Evolutionary conservation across 2,797 vertebrate species (phyloP), one percentile per base, ranked within the genome.

Genomic region (Notolabrus celidotus): DNA sequence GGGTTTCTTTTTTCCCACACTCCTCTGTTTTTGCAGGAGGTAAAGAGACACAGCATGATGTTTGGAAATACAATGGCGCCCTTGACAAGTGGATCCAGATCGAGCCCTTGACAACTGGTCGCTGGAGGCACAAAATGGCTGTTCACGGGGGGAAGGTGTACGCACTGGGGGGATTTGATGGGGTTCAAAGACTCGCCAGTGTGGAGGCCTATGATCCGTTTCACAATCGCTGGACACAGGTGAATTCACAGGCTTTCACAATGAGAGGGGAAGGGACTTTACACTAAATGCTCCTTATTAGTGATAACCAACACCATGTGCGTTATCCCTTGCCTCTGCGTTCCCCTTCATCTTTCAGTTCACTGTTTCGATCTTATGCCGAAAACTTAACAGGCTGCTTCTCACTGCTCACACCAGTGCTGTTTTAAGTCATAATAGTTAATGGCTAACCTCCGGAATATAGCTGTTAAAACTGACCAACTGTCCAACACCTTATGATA

Each of bases 121-220:
- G 98, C 68, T 99, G 97, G 97, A 96, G 98, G 79, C 98, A 99
- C 90, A 99, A 99, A 88, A 99, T 99, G 98, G 96, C 95, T 0
- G 95, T 97, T 43, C 36, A 96, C 22, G 93, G 95, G 1, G 97
- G 98, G 71, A 98, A 96, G 73, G 95, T 99, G 0, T 99, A 97
- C 0, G 95, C 87, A 10, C 83, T 99, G 1, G 97, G 98, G 10
- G 98, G 98, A 1, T 99, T 99, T 0, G 97, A 99, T 65, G 98
- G 98, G 50, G 74, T 86, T 67, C 95, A 97, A 77, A 94, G 98
- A 65, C 96, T 97, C 64, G 92, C 91, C 83, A 98, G 94, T 0
- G 95, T 99, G 16, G 98, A 99, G 86, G 94, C 94, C 0, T 99
- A 99, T 0, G 97, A 99, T 63, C 94, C 97, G 11, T 99, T 99